phyloP scores from a whole-genome alignment of 2,797 vertebrate genomes.

The Acanthurus lineatus region DNA sequence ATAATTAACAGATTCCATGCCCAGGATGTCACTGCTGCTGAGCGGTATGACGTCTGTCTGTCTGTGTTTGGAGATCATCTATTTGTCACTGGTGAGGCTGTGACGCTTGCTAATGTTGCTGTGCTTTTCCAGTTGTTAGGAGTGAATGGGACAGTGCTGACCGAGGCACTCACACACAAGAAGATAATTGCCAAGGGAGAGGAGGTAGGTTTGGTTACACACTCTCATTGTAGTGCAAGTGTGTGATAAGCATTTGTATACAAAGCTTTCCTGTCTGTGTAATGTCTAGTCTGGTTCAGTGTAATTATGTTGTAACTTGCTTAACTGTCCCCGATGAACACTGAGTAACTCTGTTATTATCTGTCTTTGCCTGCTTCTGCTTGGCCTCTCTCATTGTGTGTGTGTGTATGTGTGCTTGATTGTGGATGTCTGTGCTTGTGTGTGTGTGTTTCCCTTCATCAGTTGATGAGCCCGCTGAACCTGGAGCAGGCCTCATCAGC shows the following conservation, averaged over 20 bases:
- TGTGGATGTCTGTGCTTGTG: too few relatives aligned
- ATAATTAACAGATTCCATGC: constrained; percentile 6
- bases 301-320: constrained; percentile 37
- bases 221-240: constrained; percentile 25
- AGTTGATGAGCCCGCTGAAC: constrained; percentile 96
- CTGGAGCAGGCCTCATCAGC: constrained; percentile 95
- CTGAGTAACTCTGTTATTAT: constrained; percentile 23
- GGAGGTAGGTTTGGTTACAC: constrained; percentile 86
- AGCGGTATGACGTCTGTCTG: neutral
- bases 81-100: neutral
- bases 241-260: constrained; percentile 56
- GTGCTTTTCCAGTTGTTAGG: constrained; percentile 89
- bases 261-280: constrained; percentile 65
- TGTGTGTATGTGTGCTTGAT: constrained; percentile 26
- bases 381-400: neutral
- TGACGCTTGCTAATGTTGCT: constrained; percentile 35
- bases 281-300: constrained; percentile 46
- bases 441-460: constrained; percentile 3
- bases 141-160: constrained; percentile 89
- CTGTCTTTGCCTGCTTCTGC: neutral
- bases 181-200: constrained; percentile 99
- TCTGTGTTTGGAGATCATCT: neutral
- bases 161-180: constrained; percentile 94
- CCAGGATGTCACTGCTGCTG: constrained; percentile 1
- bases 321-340: constrained; percentile 16